Conservation (phyloP, 2,888 invertebrate genomes). For the Drosophila neonasuta region DNA sequence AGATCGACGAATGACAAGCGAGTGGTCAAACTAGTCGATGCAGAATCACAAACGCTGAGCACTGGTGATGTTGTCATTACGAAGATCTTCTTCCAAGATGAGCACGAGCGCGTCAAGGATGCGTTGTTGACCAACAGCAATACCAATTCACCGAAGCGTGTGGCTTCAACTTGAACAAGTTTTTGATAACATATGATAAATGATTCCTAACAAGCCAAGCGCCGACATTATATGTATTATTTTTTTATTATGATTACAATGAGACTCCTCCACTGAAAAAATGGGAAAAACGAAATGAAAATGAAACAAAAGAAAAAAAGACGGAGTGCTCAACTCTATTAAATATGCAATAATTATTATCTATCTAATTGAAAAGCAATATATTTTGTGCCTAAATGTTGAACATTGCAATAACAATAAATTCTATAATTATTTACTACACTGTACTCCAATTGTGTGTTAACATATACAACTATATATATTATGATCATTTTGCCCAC, state of each 20-base stretch:
- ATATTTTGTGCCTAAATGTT: slow-evolving; percentile 80
- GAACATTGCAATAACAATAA: slow-evolving; percentile 75
- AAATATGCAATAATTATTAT: slow-evolving; percentile 67
- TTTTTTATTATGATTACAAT: slow-evolving; percentile 47
- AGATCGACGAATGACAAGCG: slow-evolving; percentile 65
- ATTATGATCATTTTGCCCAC: slow-evolving; percentile 47
- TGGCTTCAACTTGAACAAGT: slow-evolving; percentile 56
- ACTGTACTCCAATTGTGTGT: slow-evolving; percentile 40
- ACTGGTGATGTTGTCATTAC: slow-evolving; percentile 96
- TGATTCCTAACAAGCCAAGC: slow-evolving; percentile 70
- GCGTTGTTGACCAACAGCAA: slow-evolving; percentile 82
- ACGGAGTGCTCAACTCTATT: slow-evolving; percentile 45
- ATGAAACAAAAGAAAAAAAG: slow-evolving; percentile 37
- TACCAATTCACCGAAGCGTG: slow-evolving; percentile 82
- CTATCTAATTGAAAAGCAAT: slow-evolving; percentile 73
- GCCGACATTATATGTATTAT: slow-evolving; percentile 63
- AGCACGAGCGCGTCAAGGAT: slow-evolving; percentile 84
- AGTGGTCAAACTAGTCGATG: slow-evolving; percentile 82
- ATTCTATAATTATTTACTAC: slow-evolving; percentile 57
- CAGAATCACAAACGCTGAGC: slow-evolving; percentile 91
- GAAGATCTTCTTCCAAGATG: slow-evolving; percentile 87
- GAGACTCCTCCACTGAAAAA: slow-evolving; percentile 27
- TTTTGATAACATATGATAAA: slow-evolving; percentile 25
- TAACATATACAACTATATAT: slow-evolving; percentile 29
- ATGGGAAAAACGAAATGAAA: slow-evolving; percentile 13